These are phyloP conservation scores for Umimayanthus kanabou DNA, from an alignment of 92 coral and sea anemone species.

Conservation along the genomic window DNA sequence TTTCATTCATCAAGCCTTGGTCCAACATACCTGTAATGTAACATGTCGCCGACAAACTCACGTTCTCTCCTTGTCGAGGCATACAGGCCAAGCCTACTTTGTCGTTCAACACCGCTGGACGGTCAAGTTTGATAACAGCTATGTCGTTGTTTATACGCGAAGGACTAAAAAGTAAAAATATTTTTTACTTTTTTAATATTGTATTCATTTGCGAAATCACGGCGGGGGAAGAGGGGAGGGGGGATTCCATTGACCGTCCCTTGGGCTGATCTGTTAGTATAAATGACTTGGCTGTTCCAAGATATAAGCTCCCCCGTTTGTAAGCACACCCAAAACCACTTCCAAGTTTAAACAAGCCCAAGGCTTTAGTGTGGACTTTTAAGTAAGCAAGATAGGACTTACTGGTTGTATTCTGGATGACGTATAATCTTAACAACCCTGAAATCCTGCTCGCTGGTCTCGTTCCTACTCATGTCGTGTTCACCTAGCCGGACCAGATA, in stretches of 20 bases:
- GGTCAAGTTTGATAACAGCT: slow-evolving; percentile 23
- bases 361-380: too few species aligned
- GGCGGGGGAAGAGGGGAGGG: too few species aligned
- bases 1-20: too few species aligned
- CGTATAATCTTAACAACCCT: not conserved
- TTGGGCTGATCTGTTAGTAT: too few species aligned
- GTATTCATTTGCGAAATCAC: too few species aligned
- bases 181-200: too few species aligned
- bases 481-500: slow-evolving; percentile 36
- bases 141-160: slow-evolving; percentile 24
- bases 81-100: slow-evolving; percentile 30
- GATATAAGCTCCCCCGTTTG: too few species aligned
- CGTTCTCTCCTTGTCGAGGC: slow-evolving; percentile 16
- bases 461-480: slow-evolving; percentile 5
- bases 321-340: too few species aligned
- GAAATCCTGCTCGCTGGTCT: slow-evolving; percentile 29
- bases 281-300: too few species aligned
- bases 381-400: not conserved
- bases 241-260: too few species aligned
- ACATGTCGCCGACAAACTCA: slow-evolving; percentile 2
- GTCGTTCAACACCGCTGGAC: slow-evolving; percentile 21
- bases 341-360: too few species aligned
- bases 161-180: not conserved
- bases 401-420: slow-evolving; percentile 19
- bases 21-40: slow-evolving; percentile 32